Evolutionary conservation across 37 sponge, comb jelly and placozoan genomes (phyloP).

Genomic region (Tethya wilhelma): DNA sequence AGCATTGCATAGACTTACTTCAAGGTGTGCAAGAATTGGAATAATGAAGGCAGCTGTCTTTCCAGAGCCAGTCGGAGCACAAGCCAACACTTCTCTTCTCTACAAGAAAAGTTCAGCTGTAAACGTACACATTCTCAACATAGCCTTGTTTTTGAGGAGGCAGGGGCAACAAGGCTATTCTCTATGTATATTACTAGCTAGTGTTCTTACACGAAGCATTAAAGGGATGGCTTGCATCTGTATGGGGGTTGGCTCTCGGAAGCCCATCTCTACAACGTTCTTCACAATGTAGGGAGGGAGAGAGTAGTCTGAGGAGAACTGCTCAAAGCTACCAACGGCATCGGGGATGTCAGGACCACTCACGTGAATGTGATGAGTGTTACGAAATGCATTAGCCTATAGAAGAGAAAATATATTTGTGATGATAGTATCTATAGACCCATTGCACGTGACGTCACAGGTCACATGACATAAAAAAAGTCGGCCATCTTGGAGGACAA

Average conservation of each 20-base stretch:
- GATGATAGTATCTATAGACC: too few species aligned
- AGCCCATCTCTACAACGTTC: slow-evolving; percentile 65
- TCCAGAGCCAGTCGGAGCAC: slow-evolving; percentile 97
- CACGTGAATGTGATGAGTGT: slow-evolving; percentile 80
- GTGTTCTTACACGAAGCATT: slow-evolving; percentile 71
- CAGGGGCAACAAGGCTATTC: too few species aligned
- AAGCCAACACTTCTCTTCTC: slow-evolving; percentile 87
- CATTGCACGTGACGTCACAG: too few species aligned
- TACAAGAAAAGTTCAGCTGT: slow-evolving; percentile 12
- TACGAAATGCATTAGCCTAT: slow-evolving; percentile 85
- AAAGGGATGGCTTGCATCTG: slow-evolving; percentile 96
- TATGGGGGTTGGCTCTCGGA: slow-evolving; percentile 84
- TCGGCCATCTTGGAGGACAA: too few species aligned
- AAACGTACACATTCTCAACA: neutral
- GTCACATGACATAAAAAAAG: too few species aligned
- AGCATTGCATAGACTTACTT: slow-evolving; percentile 39
- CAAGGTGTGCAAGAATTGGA: slow-evolving; percentile 84
- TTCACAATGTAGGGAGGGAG: slow-evolving; percentile 62
- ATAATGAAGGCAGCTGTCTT: slow-evolving; percentile 92
- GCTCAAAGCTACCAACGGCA: slow-evolving; percentile 63
- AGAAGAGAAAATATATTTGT: too few species aligned
- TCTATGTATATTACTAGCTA: neutral
- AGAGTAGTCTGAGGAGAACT: slow-evolving; percentile 42
- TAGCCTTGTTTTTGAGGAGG: too few species aligned
- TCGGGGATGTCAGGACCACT: slow-evolving; percentile 91